A percentile compares a stretch with the other conserved stretches of the same genome.
Evolutionary conservation across 2,113 vertebrate species (phyloP).

Genomic region (Phasianus colchicus): DNA sequence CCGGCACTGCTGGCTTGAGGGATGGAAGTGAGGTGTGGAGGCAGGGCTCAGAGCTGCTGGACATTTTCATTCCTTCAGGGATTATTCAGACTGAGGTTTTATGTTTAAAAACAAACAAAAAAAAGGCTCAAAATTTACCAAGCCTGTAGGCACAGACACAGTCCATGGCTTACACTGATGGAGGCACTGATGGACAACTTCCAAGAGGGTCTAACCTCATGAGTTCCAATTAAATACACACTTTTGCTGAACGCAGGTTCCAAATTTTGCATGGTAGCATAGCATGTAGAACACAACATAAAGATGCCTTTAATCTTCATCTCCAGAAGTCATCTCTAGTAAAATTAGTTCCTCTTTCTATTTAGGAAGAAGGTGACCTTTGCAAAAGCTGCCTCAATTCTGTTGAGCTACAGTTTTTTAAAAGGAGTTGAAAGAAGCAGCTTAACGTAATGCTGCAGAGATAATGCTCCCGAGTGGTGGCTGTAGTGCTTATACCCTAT

Average conservation of each 20-base stretch:
- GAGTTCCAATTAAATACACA: background rate
- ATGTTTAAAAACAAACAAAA: background rate
- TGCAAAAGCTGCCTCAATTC: constrained; percentile 29
- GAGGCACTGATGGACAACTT: background rate
- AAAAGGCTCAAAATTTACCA: background rate
- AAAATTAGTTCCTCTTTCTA: constrained; percentile 24
- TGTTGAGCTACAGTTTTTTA: background rate
- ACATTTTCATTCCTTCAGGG: background rate
- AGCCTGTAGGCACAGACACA: background rate
- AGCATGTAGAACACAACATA: background rate
- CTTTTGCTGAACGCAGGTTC: background rate
- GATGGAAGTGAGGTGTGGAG: background rate
- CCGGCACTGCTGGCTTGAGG: background rate
- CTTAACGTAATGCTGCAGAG: background rate
- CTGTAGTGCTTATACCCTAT: constrained; percentile 9
- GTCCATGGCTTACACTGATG: background rate
- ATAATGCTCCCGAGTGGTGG: constrained; percentile 10
- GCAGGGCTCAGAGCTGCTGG: background rate
- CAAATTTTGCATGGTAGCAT: background rate
- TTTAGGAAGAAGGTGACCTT: constrained; percentile 52
- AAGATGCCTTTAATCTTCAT: background rate
- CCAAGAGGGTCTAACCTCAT: background rate
- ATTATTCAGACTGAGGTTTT: background rate
- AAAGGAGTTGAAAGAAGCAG: constrained; percentile 21
- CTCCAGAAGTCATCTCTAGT: background rate